Evolutionary conservation across 2,797 vertebrate genomes (phyloP), one percentile per base, ranked within the genome.

Genomic region (Calcarius lapponicus): DNA sequence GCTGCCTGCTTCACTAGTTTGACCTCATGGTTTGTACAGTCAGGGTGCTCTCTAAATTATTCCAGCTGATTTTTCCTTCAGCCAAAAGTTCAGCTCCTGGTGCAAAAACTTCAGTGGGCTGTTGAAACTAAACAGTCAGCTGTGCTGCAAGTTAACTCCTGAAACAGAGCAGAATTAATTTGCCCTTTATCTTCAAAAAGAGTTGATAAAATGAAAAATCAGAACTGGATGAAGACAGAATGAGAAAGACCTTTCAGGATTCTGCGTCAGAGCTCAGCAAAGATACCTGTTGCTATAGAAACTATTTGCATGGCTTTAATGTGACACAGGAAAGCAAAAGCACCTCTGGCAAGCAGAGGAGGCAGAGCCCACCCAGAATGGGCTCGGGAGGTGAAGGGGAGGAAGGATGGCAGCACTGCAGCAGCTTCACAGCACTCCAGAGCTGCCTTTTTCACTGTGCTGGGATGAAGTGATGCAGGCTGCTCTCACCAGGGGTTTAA

Each of bases 261-360:
- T 88, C 86, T 96, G 95, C 93, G 88, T 96, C 92, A 97, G 82
- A 95, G 86, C 88, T 25, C n/a, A 74, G 91, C 85, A 66, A 91
- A 82, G 85, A 80, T 32, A 96, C 92, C 62, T 96, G 97, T 98
- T 97, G 95, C 97, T 97, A 97, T 97, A 97, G 98, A 97, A 97
- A 98, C 97, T 92, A 95, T 97, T 96, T 95, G 92, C 72, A 94
- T 91, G 73, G 91, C 95, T 96, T 96, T 92, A 96, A 91, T 94
- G 86, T 97, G 94, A 79, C 94, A 92, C 78, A 24, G 87, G 72
- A 88, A 96, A 96, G 93, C 94, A 88, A 94, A 85, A 92, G 83
- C 74, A 94, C 94, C 85, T 93, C 67, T 74, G 70, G 93, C 90
- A 96, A 92, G 1, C 19, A 50, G 36, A 71, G 88, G 28, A 86